Percentiles rank a stretch among this genome's conserved stretches.
These are phyloP conservation scores for Varroa destructor DNA, from an alignment of 1,140 invertebrate genomes.

Conservation along the genomic window DNA sequence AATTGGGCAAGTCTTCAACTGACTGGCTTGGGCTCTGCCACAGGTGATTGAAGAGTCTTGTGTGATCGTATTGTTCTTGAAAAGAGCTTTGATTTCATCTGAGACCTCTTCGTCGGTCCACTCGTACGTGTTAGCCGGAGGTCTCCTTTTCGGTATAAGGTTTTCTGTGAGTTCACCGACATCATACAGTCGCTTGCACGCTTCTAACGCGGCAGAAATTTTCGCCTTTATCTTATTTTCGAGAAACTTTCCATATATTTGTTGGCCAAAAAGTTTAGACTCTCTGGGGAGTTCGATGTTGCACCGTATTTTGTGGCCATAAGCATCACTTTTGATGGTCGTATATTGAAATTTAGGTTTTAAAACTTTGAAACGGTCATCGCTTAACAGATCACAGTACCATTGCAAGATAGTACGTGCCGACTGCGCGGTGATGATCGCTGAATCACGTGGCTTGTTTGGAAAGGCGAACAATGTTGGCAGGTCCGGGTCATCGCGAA, in stretches of 20 bases:
- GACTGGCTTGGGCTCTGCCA: not conserved
- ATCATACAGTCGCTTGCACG: constrained; percentile 62
- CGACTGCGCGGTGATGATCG: constrained; percentile 16
- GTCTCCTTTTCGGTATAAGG: not conserved
- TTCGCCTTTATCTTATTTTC: constrained; percentile 64
- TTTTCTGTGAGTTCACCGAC: constrained; percentile 35
- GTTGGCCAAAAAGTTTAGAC: not conserved
- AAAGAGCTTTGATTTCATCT: not conserved
- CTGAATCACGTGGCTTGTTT: not conserved
- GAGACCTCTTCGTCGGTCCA: constrained; percentile 18
- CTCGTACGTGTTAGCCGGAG: not conserved
- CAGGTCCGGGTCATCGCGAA: constrained; percentile 23
- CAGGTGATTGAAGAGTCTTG: not conserved
- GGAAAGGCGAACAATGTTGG: constrained; percentile 10
- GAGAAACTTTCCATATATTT: constrained; percentile 55
- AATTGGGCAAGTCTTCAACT: not conserved
- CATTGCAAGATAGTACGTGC: not conserved
- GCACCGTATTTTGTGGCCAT: not conserved
- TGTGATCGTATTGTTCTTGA: not conserved
- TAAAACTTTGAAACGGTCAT: not conserved
- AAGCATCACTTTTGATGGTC: too few relatives aligned
- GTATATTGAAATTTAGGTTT: not conserved
- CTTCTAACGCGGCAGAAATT: constrained; percentile 67
- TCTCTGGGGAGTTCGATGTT: not conserved
- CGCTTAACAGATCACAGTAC: constrained; percentile 7